phyloP scores from a whole-genome alignment of 1,140 invertebrate genomes.

The Ephestia elutella region DNA sequence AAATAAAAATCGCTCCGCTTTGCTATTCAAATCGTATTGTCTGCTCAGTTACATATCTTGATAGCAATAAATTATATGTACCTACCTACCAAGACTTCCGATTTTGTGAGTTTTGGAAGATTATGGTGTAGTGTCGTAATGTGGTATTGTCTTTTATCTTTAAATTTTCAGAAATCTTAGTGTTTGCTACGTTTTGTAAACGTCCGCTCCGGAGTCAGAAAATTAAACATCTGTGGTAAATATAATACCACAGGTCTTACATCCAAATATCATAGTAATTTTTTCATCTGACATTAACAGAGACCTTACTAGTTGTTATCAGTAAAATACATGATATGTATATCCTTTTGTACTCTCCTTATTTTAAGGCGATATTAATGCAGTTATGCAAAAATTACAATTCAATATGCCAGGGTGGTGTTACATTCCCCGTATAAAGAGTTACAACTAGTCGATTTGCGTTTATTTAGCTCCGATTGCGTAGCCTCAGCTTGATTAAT shows the following conservation, averaged over 20 bases:
- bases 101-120: not conserved
- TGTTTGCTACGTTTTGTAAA: too few relatives aligned
- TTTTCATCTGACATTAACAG: too few relatives aligned
- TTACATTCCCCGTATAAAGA: slow-evolving; percentile 23
- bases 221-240: too few relatives aligned
- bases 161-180: too few relatives aligned
- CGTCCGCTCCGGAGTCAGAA: too few relatives aligned
- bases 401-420: not conserved
- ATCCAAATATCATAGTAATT: too few relatives aligned
- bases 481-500: slow-evolving; percentile 34
- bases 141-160: too few relatives aligned
- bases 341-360: not conserved
- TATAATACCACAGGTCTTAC: too few relatives aligned
- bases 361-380: not conserved
- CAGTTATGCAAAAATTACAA: slow-evolving; percentile 14
- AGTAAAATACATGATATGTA: too few relatives aligned
- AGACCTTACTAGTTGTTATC: too few relatives aligned
- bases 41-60: slow-evolving; percentile 48
- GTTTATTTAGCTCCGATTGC: slow-evolving; percentile 37
- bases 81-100: not conserved
- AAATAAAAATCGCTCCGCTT: slow-evolving; percentile 65
- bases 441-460: slow-evolving; percentile 35
- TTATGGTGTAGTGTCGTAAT: not conserved
- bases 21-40: slow-evolving; percentile 59
- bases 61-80: slow-evolving; percentile 11